phyloP scores from a whole-genome alignment of 2,888 invertebrate species.

The Neria commutata region DNA sequence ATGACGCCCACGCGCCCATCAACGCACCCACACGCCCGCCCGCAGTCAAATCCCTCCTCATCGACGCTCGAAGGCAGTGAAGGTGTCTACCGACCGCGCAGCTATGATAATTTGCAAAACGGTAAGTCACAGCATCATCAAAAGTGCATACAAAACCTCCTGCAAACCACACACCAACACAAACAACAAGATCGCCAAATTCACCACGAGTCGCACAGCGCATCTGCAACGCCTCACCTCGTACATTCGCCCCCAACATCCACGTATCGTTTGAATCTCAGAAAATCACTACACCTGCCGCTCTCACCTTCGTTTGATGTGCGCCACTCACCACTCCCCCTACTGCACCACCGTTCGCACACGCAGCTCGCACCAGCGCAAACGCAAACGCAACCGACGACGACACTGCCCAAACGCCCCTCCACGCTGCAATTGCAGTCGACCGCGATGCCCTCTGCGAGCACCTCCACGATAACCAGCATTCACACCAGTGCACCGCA shows the following conservation, averaged over 20 bases:
- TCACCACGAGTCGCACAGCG: slow-evolving; percentile 42
- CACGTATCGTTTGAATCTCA: slow-evolving; percentile 56
- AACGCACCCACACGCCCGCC: slow-evolving; percentile 1
- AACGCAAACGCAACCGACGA: slow-evolving; percentile 29
- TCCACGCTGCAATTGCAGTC: slow-evolving; percentile 50
- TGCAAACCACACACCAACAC: slow-evolving; percentile 51
- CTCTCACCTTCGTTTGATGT: slow-evolving; percentile 60
- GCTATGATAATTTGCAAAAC: slow-evolving; percentile 63
- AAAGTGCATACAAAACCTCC: slow-evolving; percentile 55
- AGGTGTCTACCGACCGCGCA: slow-evolving; percentile 56
- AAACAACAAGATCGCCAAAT: slow-evolving; percentile 43
- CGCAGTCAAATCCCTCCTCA: slow-evolving; percentile 59
- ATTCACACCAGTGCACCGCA: slow-evolving; percentile 55
- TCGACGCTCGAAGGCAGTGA: slow-evolving; percentile 50
- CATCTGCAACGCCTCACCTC: slow-evolving; percentile 43
- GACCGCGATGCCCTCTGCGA: slow-evolving; percentile 40
- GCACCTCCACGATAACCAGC: slow-evolving; percentile 50
- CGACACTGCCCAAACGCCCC: slow-evolving; percentile 48
- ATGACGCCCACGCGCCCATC: background rate
- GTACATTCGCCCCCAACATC: slow-evolving; percentile 53
- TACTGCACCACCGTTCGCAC: slow-evolving; percentile 53
- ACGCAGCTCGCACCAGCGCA: slow-evolving; percentile 36
- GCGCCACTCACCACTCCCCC: slow-evolving; percentile 59
- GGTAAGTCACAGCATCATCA: slow-evolving; percentile 62
- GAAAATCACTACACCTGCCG: slow-evolving; percentile 58